These are phyloP conservation scores for Eumaeus atala DNA, from an alignment of 1,140 invertebrate species.

Conservation along the genomic window DNA sequence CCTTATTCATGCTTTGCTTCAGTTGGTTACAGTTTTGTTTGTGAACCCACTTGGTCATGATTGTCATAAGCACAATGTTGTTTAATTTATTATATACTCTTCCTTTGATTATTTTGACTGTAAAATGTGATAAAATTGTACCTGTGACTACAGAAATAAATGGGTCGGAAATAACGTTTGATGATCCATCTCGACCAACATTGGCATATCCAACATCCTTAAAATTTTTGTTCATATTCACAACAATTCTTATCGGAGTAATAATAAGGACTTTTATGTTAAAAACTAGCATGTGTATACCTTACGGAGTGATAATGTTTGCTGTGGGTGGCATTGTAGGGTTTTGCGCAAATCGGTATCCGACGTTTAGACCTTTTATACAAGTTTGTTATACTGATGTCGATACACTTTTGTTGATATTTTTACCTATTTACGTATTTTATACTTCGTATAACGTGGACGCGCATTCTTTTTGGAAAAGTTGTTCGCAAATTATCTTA, in stretches of 20 bases:
- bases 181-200: constrained; percentile 31
- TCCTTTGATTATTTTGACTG: too few relatives aligned
- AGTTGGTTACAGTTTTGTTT: too few relatives aligned
- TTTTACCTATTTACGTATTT: constrained; percentile 50
- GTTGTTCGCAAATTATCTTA: constrained; percentile 52
- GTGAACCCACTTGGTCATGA: too few relatives aligned
- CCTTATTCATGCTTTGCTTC: too few relatives aligned
- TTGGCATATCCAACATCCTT: constrained; percentile 44
- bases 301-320: constrained; percentile 58
- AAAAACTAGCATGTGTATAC: constrained; percentile 41
- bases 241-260: constrained; percentile 46
- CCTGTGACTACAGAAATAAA: too few relatives aligned
- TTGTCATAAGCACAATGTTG: too few relatives aligned
- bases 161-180: constrained; percentile 23
- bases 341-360: constrained; percentile 43
- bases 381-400: constrained; percentile 50
- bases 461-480: constrained; percentile 55
- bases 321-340: constrained; percentile 45
- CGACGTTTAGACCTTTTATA: constrained; percentile 44
- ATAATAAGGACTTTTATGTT: constrained; percentile 49
- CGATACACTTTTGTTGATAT: constrained; percentile 40
- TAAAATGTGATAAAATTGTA: too few relatives aligned
- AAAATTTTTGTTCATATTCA: constrained; percentile 47
- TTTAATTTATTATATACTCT: too few relatives aligned
- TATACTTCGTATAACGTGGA: constrained; percentile 54